Conservation (phyloP, 1,140 invertebrate genomes). For the Diprion similis region DNA sequence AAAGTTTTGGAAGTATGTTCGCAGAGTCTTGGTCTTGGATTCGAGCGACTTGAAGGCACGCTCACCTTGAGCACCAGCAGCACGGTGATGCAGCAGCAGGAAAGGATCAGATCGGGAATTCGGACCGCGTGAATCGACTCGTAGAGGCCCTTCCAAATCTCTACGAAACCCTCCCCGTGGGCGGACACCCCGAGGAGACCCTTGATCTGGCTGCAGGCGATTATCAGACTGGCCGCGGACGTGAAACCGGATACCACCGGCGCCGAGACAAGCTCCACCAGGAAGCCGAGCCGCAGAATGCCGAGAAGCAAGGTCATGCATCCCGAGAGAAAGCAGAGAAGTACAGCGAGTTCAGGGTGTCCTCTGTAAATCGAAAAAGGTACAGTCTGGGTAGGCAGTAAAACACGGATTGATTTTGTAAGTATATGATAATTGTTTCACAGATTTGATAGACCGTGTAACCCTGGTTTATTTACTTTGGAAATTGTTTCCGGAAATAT, state of each 20-base stretch:
- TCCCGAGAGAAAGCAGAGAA: slow-evolving; percentile 78
- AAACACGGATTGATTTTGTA: too few species aligned
- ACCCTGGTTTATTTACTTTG: too few species aligned
- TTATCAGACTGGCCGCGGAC: slow-evolving; percentile 84
- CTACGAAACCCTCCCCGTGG: slow-evolving; percentile 67
- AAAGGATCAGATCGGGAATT: slow-evolving; percentile 68
- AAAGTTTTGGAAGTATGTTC: neutral
- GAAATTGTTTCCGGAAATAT: too few species aligned
- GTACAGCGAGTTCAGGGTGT: slow-evolving; percentile 70
- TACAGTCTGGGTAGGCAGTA: too few species aligned
- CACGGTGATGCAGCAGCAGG: slow-evolving; percentile 68
- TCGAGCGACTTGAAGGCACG: slow-evolving; percentile 33
- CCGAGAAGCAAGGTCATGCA: slow-evolving; percentile 73
- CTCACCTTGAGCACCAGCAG: slow-evolving; percentile 69
- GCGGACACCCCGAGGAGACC: slow-evolving; percentile 73
- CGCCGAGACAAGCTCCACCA: slow-evolving; percentile 85
- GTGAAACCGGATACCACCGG: slow-evolving; percentile 89
- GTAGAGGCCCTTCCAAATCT: slow-evolving; percentile 65
- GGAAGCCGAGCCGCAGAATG: slow-evolving; percentile 76
- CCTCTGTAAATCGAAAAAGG: slow-evolving; percentile 33
- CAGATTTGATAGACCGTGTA: too few species aligned
- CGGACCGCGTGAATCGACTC: slow-evolving; percentile 63
- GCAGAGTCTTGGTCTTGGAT: slow-evolving; percentile 13
- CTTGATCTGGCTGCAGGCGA: slow-evolving; percentile 83
- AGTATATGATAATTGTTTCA: too few species aligned